Conservation (phyloP, 2,888 invertebrate genomes). For the Pinctada fucata region DNA sequence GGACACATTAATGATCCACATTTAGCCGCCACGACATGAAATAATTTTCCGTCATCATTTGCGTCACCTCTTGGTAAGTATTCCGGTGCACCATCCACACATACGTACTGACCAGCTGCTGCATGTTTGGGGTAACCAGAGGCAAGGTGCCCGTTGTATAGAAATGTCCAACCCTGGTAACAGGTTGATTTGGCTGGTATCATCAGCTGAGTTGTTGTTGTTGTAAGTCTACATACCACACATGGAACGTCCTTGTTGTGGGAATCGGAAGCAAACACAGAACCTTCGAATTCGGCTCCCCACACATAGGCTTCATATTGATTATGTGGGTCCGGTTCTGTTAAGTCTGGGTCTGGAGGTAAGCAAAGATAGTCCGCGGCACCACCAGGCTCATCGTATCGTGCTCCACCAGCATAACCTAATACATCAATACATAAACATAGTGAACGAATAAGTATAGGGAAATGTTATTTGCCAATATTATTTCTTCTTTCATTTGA, state of each 20-base stretch:
- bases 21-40: not conserved
- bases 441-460: no score
- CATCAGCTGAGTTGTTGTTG: not conserved
- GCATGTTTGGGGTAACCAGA: not conserved
- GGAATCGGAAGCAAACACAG: not conserved
- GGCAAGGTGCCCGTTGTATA: not conserved
- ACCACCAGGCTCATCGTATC: not conserved
- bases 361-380: not conserved
- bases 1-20: slow-evolving; percentile 8
- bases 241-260: slow-evolving; percentile 8
- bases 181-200: slow-evolving; percentile 1
- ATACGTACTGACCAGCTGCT: slow-evolving; percentile 6
- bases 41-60: not conserved
- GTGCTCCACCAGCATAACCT: slow-evolving; percentile 8
- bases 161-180: not conserved
- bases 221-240: not conserved
- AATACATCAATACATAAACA: not conserved
- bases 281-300: slow-evolving; percentile 2
- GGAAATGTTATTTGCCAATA: no score
- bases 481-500: no score
- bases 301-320: not conserved
- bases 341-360: not conserved
- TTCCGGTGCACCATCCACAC: slow-evolving; percentile 2
- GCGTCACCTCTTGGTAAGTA: not conserved
- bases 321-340: not conserved